phyloP scores from a whole-genome alignment of 2,888 invertebrate genomes.

The Catocala nupta region DNA sequence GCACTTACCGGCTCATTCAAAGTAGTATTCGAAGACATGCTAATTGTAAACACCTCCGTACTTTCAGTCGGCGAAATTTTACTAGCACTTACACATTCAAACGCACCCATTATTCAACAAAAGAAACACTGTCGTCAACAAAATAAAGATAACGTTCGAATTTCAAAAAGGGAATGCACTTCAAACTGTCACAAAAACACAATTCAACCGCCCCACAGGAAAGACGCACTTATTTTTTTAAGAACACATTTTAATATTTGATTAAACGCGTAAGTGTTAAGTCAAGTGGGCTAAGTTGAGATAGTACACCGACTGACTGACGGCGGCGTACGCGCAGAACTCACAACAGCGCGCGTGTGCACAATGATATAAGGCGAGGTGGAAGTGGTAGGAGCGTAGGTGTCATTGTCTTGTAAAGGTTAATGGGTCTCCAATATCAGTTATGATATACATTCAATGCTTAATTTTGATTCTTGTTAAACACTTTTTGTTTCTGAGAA shows the following conservation, averaged over 20 bases:
- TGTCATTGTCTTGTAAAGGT: conserved; percentile 37
- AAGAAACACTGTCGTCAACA: conserved; percentile 22
- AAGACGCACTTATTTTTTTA: neutral
- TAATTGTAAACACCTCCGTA: conserved; percentile 75
- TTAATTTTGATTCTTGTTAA: too few relatives aligned
- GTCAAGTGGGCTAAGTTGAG: conserved; percentile 47
- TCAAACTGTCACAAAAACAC: neutral
- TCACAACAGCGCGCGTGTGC: conserved; percentile 36
- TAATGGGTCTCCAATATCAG: neutral
- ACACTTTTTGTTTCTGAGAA: too few relatives aligned
- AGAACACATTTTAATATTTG: conserved; percentile 11
- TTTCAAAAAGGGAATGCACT: conserved; percentile 2
- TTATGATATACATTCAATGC: neutral
- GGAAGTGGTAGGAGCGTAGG: conserved; percentile 44
- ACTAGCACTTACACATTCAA: conserved; percentile 71
- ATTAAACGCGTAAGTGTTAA: conserved; percentile 9
- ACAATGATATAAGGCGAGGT: conserved; percentile 45
- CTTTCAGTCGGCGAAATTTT: conserved; percentile 73
- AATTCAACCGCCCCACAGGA: neutral
- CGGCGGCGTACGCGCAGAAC: conserved; percentile 42
- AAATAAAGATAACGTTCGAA: conserved; percentile 11
- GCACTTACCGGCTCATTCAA: conserved; percentile 67
- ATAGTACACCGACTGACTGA: conserved; percentile 45
- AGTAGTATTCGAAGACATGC: conserved; percentile 65
- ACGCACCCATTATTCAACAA: conserved; percentile 65